A percentile compares a stretch with the other conserved stretches of the same genome.
Evolutionary conservation across 2,113 vertebrate species (phyloP).

Genomic region (Aviceda subcristata): DNA sequence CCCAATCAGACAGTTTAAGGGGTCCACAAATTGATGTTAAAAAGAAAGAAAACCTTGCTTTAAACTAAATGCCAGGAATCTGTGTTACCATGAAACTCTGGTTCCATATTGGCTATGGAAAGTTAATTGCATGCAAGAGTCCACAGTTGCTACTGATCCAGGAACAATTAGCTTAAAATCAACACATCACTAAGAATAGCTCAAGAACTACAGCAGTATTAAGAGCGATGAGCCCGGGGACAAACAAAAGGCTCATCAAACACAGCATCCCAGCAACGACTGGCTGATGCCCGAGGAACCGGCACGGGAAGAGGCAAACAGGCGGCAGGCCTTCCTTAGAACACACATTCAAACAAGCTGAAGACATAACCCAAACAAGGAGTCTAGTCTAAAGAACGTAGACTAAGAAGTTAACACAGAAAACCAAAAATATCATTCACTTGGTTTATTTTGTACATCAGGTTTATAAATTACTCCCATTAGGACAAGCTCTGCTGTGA

Average conservation of each 20-base stretch:
- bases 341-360: not conserved
- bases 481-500: not conserved
- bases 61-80: not conserved
- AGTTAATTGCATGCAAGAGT: not conserved
- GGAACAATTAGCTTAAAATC: not conserved
- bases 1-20: not conserved
- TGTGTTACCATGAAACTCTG: not conserved
- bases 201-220: not conserved
- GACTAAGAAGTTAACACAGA: not conserved
- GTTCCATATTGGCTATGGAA: not conserved
- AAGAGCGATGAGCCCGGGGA: not conserved
- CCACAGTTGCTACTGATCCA: not conserved
- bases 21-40: not conserved
- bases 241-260: not conserved
- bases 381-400: not conserved
- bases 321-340: accelerated
- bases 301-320: not conserved
- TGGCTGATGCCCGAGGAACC: not conserved
- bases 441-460: constrained; percentile 20
- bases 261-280: not conserved
- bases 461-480: not conserved
- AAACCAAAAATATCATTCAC: not conserved
- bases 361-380: not conserved
- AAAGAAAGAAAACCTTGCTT: not conserved
- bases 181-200: not conserved